phyloP scores from a whole-genome alignment of 35 echinoderm and acorn worm genomes.

The Hemicentrotus pulcherrimus region DNA sequence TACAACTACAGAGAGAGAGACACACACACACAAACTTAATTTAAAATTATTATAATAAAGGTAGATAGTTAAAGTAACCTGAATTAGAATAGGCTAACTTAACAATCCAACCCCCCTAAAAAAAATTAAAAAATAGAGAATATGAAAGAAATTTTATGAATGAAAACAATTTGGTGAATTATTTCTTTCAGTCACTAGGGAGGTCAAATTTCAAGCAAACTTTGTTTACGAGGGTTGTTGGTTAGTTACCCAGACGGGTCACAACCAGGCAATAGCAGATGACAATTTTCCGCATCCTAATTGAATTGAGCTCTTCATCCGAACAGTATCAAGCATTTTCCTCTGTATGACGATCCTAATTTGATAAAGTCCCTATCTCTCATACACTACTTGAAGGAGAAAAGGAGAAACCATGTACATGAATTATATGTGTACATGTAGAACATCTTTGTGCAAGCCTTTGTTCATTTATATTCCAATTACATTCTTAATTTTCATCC shows the following conservation, averaged over 20 bases:
- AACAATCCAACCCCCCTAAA: too few relatives aligned
- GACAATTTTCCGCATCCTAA: background rate
- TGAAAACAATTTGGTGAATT: background rate
- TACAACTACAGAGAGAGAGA: too few relatives aligned
- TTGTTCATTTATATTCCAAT: too few relatives aligned
- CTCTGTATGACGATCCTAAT: background rate
- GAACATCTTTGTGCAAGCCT: background rate
- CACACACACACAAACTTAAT: too few relatives aligned
- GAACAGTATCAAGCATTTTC: background rate
- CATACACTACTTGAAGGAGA: background rate
- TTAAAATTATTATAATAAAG: too few relatives aligned
- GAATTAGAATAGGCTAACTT: too few relatives aligned
- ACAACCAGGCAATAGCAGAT: background rate
- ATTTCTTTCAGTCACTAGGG: background rate
- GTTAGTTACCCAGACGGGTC: background rate
- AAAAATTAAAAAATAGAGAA: too few relatives aligned
- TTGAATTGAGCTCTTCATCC: background rate
- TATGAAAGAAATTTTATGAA: background rate
- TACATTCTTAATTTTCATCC: too few relatives aligned
- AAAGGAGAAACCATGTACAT: background rate
- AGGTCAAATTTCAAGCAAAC: background rate
- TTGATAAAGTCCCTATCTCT: conserved; percentile 4
- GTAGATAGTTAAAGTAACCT: too few relatives aligned
- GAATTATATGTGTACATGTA: background rate
- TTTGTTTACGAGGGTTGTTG: background rate